Evolutionary conservation across 2,113 vertebrate genomes (phyloP).

Genomic region (Sprattus sprattus): DNA sequence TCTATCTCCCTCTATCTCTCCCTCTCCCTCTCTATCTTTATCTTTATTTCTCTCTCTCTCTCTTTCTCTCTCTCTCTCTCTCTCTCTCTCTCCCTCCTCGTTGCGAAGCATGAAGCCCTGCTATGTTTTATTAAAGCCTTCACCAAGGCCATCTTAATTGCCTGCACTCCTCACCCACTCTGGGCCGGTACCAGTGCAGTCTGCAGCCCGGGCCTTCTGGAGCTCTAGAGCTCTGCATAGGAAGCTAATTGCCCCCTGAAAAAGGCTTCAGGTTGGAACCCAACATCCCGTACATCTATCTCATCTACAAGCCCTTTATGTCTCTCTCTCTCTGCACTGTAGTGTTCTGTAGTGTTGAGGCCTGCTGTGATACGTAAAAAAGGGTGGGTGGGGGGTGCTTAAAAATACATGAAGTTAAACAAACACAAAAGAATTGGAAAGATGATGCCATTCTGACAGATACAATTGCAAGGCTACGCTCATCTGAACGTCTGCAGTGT

Average conservation of each 20-base stretch:
- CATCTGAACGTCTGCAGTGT: no score
- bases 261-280: conserved; percentile 4
- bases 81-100: neutral
- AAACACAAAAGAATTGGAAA: no score
- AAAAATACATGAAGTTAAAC: neutral
- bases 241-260: conserved; percentile 3
- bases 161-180: neutral
- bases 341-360: neutral
- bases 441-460: no score
- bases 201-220: neutral
- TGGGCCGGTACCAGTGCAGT: neutral
- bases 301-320: neutral
- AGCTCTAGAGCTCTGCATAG: neutral
- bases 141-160: conserved; percentile 23
- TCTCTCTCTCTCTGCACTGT: no score
- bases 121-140: conserved; percentile 33
- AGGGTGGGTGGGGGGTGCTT: neutral
- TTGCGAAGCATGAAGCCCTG: neutral
- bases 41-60: neutral
- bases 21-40: no score
- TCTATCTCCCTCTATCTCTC: no score
- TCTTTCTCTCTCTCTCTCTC: neutral
- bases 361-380: no score
- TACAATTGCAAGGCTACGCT: no score
- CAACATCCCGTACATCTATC: neutral